Evolutionary conservation across 2,113 vertebrate species (phyloP).

Genomic region (Sinocyclocheilus grahami): DNA sequence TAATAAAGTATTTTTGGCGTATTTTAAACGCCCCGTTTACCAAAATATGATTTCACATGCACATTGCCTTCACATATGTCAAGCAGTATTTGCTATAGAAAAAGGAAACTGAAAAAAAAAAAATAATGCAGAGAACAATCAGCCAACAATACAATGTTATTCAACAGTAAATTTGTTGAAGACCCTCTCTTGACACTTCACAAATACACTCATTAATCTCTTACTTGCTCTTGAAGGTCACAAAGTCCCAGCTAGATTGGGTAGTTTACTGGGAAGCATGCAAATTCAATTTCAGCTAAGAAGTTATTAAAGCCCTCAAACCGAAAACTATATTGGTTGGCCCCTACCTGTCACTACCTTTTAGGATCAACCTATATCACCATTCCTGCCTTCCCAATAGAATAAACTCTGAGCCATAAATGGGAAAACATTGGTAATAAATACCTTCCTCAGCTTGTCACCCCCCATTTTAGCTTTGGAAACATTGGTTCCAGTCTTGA

Average conservation of each 20-base stretch:
- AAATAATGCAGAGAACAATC: neutral
- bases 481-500: neutral
- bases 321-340: slow-evolving; percentile 18
- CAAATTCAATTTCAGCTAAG: slow-evolving; percentile 31
- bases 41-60: neutral
- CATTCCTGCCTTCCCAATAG: neutral
- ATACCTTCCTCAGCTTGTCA: slow-evolving; percentile 15
- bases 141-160: neutral
- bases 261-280: slow-evolving; percentile 21
- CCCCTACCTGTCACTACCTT: slow-evolving; percentile 22
- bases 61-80: neutral
- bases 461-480: neutral
- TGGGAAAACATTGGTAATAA: slow-evolving; percentile 19
- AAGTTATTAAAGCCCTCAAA: slow-evolving; percentile 25
- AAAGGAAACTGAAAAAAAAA: neutral
- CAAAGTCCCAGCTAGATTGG: neutral
- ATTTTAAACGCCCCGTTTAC: neutral
- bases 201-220: slow-evolving; percentile 28
- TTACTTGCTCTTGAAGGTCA: slow-evolving; percentile 34
- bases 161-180: slow-evolving; percentile 14
- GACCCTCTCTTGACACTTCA: slow-evolving; percentile 4
- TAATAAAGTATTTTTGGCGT: neutral
- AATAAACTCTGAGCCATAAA: slow-evolving; percentile 2
- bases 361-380: slow-evolving; percentile 30
- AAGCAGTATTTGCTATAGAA: neutral